A percentile compares a stretch with the other conserved stretches of the same genome.
Evolutionary conservation across 2,888 invertebrate species (phyloP).

Genomic region (Caenorhabditis zanzibari): DNA sequence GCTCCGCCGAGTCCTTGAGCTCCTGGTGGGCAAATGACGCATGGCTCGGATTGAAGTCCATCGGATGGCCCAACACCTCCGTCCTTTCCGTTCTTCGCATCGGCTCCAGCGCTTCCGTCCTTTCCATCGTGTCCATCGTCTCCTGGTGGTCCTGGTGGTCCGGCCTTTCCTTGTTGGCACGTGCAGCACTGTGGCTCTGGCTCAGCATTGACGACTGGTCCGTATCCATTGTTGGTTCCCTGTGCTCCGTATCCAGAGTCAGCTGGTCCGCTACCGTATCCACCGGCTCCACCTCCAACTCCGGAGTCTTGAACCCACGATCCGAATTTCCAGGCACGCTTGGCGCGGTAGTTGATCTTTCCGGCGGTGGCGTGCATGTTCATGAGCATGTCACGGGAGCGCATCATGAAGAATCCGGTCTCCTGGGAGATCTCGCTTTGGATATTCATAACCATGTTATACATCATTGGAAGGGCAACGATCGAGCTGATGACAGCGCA

Average conservation of each 20-base stretch:
- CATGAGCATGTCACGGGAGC: conserved; percentile 79
- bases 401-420: conserved; percentile 74
- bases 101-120: conserved; percentile 71
- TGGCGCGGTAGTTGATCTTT: conserved; percentile 49
- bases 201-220: conserved; percentile 77
- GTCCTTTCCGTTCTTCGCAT: conserved; percentile 82
- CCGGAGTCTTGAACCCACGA: conserved; percentile 72
- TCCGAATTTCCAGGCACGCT: conserved; percentile 73
- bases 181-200: conserved; percentile 76
- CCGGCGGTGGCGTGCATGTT: conserved; percentile 72
- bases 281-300: conserved; percentile 69
- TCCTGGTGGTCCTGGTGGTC: conserved; percentile 72
- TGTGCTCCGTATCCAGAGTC: conserved; percentile 47
- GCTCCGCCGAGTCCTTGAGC: conserved; percentile 76
- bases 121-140: conserved; percentile 68
- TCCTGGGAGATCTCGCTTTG: conserved; percentile 72
- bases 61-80: conserved; percentile 66
- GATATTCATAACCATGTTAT: conserved; percentile 72
- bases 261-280: conserved; percentile 71
- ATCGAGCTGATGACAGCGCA: conserved; percentile 71
- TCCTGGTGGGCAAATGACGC: conserved; percentile 81
- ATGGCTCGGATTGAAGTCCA: conserved; percentile 76
- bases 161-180: conserved; percentile 77
- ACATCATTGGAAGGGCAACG: conserved; percentile 75
- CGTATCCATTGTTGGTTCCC: conserved; percentile 62